phyloP scores from a whole-genome alignment of 2,113 vertebrate species.

The Chauna torquata region DNA sequence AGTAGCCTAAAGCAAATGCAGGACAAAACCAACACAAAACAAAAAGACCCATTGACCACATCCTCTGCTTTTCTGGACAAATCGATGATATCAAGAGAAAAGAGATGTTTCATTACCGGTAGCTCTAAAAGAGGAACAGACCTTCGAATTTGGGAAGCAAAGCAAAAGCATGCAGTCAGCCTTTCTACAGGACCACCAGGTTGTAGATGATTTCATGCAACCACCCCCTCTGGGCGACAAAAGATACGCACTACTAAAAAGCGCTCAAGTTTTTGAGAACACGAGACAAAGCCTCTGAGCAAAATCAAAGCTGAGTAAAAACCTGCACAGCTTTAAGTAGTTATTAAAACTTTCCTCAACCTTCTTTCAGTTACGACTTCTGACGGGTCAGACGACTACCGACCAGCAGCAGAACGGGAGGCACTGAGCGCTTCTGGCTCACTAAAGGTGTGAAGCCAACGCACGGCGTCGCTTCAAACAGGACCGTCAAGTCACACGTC shows the following conservation, averaged over 20 bases:
- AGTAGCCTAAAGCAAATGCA: background rate
- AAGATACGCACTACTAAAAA: background rate
- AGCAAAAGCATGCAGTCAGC: background rate
- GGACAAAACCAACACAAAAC: background rate
- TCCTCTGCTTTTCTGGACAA: background rate
- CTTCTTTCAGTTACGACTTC: background rate
- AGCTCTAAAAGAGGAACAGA: background rate
- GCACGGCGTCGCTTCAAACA: background rate
- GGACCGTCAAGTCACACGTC: background rate
- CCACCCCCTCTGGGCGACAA: background rate
- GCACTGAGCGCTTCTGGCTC: background rate
- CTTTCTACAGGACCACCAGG: background rate
- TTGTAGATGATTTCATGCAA: background rate
- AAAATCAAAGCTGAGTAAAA: background rate
- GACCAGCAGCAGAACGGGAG: background rate
- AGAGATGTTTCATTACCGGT: background rate
- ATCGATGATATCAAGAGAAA: background rate
- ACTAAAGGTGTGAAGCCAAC: background rate
- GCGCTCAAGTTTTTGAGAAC: background rate
- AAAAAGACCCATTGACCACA: background rate
- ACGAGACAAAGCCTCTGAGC: background rate
- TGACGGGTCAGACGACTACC: background rate
- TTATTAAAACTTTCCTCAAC: background rate
- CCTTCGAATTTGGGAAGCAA: background rate
- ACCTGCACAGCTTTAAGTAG: background rate